Percentiles rank a stretch among this genome's conserved stretches.
Evolutionary conservation across 2,797 vertebrate genomes (phyloP).

Genomic region (Parotocinclus haroldoi): DNA sequence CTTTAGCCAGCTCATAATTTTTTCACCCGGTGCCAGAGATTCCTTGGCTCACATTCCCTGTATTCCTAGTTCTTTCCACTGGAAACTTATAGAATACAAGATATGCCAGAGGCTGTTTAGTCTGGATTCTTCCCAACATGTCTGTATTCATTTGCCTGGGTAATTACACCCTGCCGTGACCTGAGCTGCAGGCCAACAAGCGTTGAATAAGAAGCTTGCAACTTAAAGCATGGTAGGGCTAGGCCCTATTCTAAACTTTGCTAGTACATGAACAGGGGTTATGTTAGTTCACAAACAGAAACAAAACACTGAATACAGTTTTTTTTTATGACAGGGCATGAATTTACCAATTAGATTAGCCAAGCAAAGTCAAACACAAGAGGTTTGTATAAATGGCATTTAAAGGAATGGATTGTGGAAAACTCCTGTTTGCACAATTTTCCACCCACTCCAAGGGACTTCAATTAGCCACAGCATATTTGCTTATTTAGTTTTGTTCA

Average conservation of each 20-base stretch:
- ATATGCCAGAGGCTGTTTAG: conserved; percentile 15
- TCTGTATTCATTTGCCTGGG: conserved; percentile 27
- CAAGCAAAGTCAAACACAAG: too few relatives aligned
- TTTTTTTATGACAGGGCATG: too few relatives aligned
- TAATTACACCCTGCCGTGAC: conserved; percentile 37
- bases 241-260: not conserved
- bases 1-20: conserved; percentile 46
- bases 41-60: conserved; percentile 31
- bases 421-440: too few relatives aligned
- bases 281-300: too few relatives aligned
- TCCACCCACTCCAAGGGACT: too few relatives aligned
- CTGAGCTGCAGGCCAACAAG: not conserved
- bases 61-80: conserved; percentile 23
- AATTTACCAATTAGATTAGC: too few relatives aligned
- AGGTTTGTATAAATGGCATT: too few relatives aligned
- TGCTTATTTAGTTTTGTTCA: too few relatives aligned
- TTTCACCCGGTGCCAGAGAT: conserved; percentile 39
- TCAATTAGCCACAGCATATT: too few relatives aligned
- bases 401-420: too few relatives aligned
- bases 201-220: not conserved
- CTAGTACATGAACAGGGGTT: too few relatives aligned
- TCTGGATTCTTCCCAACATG: conserved; percentile 35
- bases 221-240: not conserved
- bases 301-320: too few relatives aligned
- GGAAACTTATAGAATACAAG: conserved; percentile 40